These are phyloP conservation scores for Selene dorsalis DNA, from an alignment of 2,797 vertebrate genomes.

Conservation along the genomic window DNA sequence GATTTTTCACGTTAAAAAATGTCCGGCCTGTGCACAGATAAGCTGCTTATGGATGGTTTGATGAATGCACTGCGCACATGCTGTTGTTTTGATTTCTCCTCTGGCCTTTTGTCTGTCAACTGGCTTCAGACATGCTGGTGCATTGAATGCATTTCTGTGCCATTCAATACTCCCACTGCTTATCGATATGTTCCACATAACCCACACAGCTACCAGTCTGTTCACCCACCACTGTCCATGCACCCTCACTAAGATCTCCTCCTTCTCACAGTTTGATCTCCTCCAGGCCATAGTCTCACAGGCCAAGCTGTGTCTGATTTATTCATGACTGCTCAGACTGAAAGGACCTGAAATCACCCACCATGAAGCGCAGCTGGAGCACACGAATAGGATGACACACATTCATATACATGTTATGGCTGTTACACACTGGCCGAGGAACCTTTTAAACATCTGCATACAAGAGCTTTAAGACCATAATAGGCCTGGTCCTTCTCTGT, in stretches of 20 bases:
- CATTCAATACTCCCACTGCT: conserved; percentile 27
- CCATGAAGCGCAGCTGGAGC: conserved; percentile 3
- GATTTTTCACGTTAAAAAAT: conserved; percentile 9
- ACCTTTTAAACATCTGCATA: conserved; percentile 2
- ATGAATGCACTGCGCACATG: conserved; percentile 53
- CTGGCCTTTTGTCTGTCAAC: conserved; percentile 36
- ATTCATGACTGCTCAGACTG: conserved; percentile 37
- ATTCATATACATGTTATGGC: background rate
- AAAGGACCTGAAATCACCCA: background rate
- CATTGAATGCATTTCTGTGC: conserved; percentile 23
- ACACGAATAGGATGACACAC: background rate
- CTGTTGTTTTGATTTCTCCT: conserved; percentile 51
- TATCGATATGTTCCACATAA: conserved; percentile 52
- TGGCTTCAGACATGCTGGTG: conserved; percentile 17
- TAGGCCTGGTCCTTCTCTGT: conserved; percentile 19
- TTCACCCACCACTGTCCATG: background rate
- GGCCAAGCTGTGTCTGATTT: conserved; percentile 41
- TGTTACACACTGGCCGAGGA: conserved; percentile 9
- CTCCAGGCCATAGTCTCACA: conserved; percentile 15
- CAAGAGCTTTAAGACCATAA: conserved; percentile 1
- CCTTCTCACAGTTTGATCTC: conserved; percentile 2
- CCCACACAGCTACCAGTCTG: conserved; percentile 8
- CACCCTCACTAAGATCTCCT: background rate
- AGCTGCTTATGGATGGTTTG: conserved; percentile 29
- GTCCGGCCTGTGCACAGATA: conserved; percentile 16